phyloP scores from a whole-genome alignment of 2,113 vertebrate genomes.

The Gymnocephalus cernua region DNA sequence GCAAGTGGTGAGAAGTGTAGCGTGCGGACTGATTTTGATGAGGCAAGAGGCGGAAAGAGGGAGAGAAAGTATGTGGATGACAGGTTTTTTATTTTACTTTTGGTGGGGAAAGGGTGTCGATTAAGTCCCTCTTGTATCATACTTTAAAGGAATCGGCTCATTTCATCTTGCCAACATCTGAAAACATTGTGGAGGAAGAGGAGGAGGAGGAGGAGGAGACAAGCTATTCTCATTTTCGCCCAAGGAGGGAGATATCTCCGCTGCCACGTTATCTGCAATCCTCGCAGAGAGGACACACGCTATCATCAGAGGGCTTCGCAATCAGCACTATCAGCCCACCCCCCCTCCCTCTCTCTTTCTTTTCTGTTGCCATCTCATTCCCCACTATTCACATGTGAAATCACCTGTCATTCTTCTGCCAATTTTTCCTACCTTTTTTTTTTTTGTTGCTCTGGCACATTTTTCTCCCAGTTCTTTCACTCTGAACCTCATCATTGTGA shows the following conservation, averaged over 20 bases:
- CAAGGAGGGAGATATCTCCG: slow-evolving; percentile 10
- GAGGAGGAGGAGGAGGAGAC: slow-evolving; percentile 20
- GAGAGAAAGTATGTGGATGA: slow-evolving; percentile 18
- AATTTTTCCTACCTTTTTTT: background rate
- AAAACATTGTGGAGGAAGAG: slow-evolving; percentile 10
- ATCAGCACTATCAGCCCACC: slow-evolving; percentile 27
- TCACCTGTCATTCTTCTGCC: slow-evolving; percentile 21
- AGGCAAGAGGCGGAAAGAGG: slow-evolving; percentile 62
- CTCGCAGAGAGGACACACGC: slow-evolving; percentile 44
- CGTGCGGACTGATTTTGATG: slow-evolving; percentile 36
- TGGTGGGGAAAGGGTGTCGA: background rate
- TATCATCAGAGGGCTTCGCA: slow-evolving; percentile 53
- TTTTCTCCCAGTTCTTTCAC: slow-evolving; percentile 23
- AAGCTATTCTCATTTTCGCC: slow-evolving; percentile 47
- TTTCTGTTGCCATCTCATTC: slow-evolving; percentile 28
- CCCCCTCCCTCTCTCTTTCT: background rate
- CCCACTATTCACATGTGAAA: slow-evolving; percentile 29
- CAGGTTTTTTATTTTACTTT: background rate
- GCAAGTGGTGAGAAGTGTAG: background rate
- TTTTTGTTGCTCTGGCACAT: background rate
- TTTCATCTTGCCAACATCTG: slow-evolving; percentile 43
- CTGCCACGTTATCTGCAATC: slow-evolving; percentile 50
- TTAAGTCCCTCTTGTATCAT: slow-evolving; percentile 33
- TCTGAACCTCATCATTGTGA: background rate
- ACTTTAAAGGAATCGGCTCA: slow-evolving; percentile 45